Evolutionary conservation across 2,113 vertebrate genomes (phyloP).

Genomic region (Sapayoa aenigma): DNA sequence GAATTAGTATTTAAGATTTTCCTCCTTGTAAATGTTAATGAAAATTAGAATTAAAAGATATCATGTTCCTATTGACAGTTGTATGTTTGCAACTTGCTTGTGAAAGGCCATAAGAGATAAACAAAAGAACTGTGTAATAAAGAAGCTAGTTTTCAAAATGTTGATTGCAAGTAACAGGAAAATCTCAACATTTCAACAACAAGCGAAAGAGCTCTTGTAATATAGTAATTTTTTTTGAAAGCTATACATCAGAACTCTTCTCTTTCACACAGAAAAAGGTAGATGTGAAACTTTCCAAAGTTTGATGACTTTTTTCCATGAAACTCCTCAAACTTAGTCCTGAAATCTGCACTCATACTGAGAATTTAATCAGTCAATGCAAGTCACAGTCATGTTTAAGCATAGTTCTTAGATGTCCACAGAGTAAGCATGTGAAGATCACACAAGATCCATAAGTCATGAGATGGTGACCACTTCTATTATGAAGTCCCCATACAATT

Average conservation of each 20-base stretch:
- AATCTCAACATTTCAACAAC: neutral
- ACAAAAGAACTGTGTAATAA: neutral
- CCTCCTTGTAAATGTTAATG: neutral
- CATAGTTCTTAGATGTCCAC: neutral
- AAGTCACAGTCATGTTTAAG: fast-evolving
- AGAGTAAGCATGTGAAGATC: neutral
- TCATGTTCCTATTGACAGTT: neutral
- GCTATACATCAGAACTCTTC: neutral
- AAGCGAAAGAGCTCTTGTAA: neutral
- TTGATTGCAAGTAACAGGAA: neutral
- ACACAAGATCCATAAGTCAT: neutral
- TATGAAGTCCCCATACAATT: neutral
- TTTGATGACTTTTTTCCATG: neutral
- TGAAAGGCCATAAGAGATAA: neutral
- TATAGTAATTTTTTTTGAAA: neutral
- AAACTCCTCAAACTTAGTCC: neutral
- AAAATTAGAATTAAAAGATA: neutral
- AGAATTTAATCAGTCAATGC: neutral
- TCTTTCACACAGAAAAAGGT: neutral
- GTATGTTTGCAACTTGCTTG: neutral
- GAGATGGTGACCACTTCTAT: neutral
- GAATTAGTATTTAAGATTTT: neutral
- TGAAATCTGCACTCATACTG: neutral
- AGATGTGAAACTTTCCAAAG: neutral
- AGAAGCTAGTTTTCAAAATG: neutral